Evolutionary conservation across 2,888 invertebrate genomes (phyloP), one percentile per base, ranked within the genome.

Genomic region (Agriotes lineatus): DNA sequence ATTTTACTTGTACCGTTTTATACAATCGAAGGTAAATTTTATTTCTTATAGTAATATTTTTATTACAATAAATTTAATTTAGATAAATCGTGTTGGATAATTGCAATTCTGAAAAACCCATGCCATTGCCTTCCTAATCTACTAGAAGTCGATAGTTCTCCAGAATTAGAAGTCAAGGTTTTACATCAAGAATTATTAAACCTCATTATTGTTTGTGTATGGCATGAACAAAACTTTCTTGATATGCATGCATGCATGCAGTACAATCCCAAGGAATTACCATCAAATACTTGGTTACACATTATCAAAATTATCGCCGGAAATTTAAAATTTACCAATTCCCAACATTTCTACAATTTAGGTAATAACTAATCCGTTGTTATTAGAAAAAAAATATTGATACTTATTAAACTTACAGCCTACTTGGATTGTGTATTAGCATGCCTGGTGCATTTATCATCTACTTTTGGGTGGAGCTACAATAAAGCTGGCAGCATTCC

Each of bases 271-370:
- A n/a, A n/a, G n/a, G 57, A 66, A n/a, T 48, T 48, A 16, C 60
- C 71, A 62, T 20, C 76, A 50, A 63, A 74, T 3, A 75, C 75
- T n/a, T 88, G 87, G 87, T 80, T 81, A 2, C 80, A 80, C 71
- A 80, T 88, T 37, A 83, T 87, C 18, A 82, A 85, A 69, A 81
- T 85, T 5, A 82, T 88, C 22, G 82, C 86, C 6, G 83, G 85
- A 7, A 86, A 86, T 79, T 80, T 88, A 30, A 85, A 85, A 72
- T 85, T 85, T 45, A 86, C 83, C 58, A 86, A 87, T 74, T 83
- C 85, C 7, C 86, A 87, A 76, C 85, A 87, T 77, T 88, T 87
- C 79, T 88, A 88, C 72, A 88, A 88, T 79, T 80, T 88, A 68
- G 86, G 88, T 87, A 78, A 79, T 75, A 67, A 16, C 22, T 25